A percentile compares a stretch with the other conserved stretches of the same genome.
phyloP scores from a whole-genome alignment of 2,888 invertebrate species.

The Microplitis manilae region DNA sequence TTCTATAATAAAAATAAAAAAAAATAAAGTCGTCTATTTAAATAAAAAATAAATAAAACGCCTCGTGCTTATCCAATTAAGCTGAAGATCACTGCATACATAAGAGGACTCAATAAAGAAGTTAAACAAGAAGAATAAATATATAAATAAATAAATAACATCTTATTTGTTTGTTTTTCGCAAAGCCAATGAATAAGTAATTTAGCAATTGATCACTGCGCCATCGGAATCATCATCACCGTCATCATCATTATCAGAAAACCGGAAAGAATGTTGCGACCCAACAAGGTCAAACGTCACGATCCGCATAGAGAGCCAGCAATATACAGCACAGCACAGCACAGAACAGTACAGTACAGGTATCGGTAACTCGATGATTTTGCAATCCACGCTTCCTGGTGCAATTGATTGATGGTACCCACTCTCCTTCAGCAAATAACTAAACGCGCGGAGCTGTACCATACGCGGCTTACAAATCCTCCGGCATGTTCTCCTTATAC shows the following conservation, averaged over 20 bases:
- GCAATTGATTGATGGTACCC: conserved; percentile 62
- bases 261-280: conserved; percentile 54
- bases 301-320: conserved; percentile 47
- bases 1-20: conserved; percentile 3
- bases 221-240: conserved; percentile 13
- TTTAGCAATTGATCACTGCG: conserved; percentile 7
- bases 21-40: background rate
- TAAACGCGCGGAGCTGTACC: too few relatives aligned
- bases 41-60: background rate
- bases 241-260: conserved; percentile 41
- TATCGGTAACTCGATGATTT: conserved; percentile 62
- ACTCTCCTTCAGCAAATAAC: conserved; percentile 40
- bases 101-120: conserved; percentile 9
- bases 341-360: conserved; percentile 42
- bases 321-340: too few relatives aligned
- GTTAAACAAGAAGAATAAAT: conserved; percentile 1
- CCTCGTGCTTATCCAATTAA: background rate
- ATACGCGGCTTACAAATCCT: too few relatives aligned
- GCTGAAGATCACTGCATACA: background rate
- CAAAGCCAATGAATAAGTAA: conserved; percentile 8
- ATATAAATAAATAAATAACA: conserved; percentile 16
- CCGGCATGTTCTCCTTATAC: too few relatives aligned
- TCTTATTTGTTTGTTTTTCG: conserved; percentile 14
- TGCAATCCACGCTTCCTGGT: conserved; percentile 62
- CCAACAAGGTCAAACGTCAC: conserved; percentile 59